Evolutionary conservation across 2,113 vertebrate species (phyloP), one percentile per base, ranked within the genome.

Genomic region (Eurypyga helias): DNA sequence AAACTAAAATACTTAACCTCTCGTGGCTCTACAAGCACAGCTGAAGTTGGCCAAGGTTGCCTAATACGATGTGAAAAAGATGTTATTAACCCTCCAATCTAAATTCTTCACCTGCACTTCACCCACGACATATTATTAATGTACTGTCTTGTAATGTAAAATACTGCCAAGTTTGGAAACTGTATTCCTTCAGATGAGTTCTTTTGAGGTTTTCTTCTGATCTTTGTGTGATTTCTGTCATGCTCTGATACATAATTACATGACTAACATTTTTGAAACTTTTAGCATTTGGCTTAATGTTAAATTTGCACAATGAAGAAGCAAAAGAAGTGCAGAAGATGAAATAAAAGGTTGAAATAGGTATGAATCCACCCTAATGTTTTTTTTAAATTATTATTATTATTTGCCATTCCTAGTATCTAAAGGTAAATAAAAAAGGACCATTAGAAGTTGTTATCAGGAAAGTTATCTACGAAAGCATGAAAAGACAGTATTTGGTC

Each of bases 131-230:
- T 19, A 12, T 87, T 92, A 55, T 89, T 92, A 88, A 90, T 84
- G 55, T 73, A 82, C 83, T 90, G 76, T 80, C 83, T 95, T 93
- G 72, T 94, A 82, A 64, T 54, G 77, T 86, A 88, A 93, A 87
- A 75, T 45, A 52, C 65, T 81, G 55, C 43, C 36, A 79, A 69
- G 67, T 17, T 89, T 83, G 71, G 80, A 89, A 88, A 67, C 70
- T 61, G 4, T 49, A 9, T 62, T 87, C 84, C 49, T 69, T 88
- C 83, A 81, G 38, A 69, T 83, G 87, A 79, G 36, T 26, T 90
- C 58, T 91, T 97, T 58, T 88, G 87, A 96, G 78, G n/a, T 88
- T 92, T 95, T 87, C 76, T 67, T 93, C 73, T 91, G 66, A 96
- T 96, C 78, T 84, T 77, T 43, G 29, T 86, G 55, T 82, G 78